These are phyloP conservation scores for Phenganax marumi DNA, from an alignment of 92 coral and sea anemone species.

Conservation along the genomic window DNA sequence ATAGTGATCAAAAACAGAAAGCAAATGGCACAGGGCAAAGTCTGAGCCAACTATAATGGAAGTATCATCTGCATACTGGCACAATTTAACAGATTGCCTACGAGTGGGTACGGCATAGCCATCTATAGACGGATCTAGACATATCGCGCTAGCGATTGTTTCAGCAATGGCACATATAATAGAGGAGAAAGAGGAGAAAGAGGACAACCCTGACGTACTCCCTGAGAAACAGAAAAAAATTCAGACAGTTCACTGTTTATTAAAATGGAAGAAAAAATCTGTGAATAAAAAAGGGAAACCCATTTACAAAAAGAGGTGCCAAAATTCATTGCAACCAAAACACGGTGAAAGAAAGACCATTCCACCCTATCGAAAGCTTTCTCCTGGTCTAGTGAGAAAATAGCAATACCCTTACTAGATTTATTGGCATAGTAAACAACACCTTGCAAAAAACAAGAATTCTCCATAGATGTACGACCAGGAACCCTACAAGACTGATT, in stretches of 20 bases:
- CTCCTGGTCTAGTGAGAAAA: background rate
- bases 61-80: background rate
- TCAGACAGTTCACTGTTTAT: background rate
- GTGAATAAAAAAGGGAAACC: background rate
- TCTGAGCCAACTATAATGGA: background rate
- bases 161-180: background rate
- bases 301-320: background rate
- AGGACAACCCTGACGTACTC: background rate
- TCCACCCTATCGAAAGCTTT: no score
- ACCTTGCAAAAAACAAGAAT: background rate
- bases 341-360: background rate
- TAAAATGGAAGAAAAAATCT: background rate
- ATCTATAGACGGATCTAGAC: background rate
- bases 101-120: background rate
- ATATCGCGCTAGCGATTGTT: background rate
- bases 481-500: background rate
- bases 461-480: background rate
- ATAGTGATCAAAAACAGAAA: background rate
- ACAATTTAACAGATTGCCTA: background rate
- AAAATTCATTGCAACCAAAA: background rate
- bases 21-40: background rate
- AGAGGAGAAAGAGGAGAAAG: background rate
- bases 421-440: background rate
- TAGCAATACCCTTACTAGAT: background rate
- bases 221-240: background rate